Evolutionary conservation across 2,113 vertebrate species (phyloP).

Genomic region (Rhombomys opimus): DNA sequence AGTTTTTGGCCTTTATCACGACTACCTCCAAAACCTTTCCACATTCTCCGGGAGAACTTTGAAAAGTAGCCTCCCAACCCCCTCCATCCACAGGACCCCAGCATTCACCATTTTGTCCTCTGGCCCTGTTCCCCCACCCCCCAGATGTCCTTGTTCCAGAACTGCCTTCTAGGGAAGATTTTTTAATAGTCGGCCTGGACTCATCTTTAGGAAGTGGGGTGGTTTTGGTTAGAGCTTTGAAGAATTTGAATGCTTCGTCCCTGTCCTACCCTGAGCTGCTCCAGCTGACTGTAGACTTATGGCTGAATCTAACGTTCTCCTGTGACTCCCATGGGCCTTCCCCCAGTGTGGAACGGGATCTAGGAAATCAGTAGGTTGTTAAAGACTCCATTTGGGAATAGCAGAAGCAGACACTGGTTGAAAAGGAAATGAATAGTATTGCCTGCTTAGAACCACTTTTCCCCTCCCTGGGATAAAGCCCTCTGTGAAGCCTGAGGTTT

Average conservation of each 20-base stretch:
- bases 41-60: neutral
- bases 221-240: neutral
- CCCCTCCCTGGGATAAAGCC: neutral
- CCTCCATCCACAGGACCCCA: neutral
- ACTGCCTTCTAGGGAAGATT: neutral
- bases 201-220: neutral
- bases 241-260: neutral
- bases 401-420: neutral
- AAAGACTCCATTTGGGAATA: neutral
- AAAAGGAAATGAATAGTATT: neutral
- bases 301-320: neutral
- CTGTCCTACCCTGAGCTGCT: neutral
- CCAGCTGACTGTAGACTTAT: neutral
- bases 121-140: neutral
- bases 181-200: neutral
- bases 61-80: neutral
- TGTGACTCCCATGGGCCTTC: rapidly evolving
- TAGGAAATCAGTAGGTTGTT: neutral
- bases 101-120: neutral
- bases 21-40: neutral
- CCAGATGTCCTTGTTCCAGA: neutral
- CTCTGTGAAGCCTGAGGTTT: neutral
- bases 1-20: neutral
- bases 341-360: neutral
- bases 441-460: neutral